Conservation (phyloP, 53 echinoderm and acorn worm genomes). For the Holothuria leucospilota region DNA sequence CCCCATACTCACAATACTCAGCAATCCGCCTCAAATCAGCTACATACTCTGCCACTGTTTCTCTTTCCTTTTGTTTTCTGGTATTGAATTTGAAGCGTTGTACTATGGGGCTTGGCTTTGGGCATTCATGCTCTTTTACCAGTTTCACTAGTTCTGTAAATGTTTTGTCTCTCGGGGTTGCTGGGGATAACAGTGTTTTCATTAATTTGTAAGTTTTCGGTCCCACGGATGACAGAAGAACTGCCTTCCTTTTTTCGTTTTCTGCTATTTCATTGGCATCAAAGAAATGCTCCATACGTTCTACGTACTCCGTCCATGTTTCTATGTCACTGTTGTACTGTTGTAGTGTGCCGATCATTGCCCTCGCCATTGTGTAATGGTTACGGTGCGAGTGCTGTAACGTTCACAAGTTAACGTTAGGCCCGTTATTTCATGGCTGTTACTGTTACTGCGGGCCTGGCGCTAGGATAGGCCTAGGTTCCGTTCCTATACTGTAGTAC, state of each 20-base stretch:
- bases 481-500: no score
- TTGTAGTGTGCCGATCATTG: neutral
- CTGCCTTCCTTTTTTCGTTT: neutral
- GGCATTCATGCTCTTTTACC: slow-evolving; percentile 37
- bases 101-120: no score
- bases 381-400: no score
- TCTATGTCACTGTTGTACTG: neutral
- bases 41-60: slow-evolving; percentile 19
- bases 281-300: slow-evolving; percentile 40
- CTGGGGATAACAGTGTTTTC: neutral
- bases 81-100: neutral
- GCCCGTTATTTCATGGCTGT: no score
- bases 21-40: slow-evolving; percentile 35
- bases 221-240: slow-evolving; percentile 34
- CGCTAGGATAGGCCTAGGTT: no score
- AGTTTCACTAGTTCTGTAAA: no score
- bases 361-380: no score
- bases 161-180: neutral
- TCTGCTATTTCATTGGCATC: slow-evolving; percentile 7
- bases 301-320: slow-evolving; percentile 20
- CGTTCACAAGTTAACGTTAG: no score
- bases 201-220: no score
- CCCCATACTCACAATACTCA: slow-evolving; percentile 45
- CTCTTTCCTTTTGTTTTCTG: neutral
- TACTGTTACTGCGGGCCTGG: no score